These are phyloP conservation scores for Hippocampus zosterae DNA, from an alignment of 2,113 vertebrate species.

Conservation along the genomic window DNA sequence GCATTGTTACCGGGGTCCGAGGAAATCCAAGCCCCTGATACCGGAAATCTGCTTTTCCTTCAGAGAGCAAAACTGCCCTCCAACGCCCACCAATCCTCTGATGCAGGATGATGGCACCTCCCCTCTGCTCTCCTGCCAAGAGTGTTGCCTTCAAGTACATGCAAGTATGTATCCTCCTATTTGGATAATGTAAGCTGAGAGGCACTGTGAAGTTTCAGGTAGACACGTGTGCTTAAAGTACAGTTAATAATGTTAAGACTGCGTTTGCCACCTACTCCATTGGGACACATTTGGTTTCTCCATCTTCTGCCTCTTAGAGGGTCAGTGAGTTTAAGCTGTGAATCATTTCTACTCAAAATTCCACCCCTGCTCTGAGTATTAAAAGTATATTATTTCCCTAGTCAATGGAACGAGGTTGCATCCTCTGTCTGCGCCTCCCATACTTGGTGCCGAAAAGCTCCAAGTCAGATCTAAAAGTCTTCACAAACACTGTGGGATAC, in stretches of 20 bases:
- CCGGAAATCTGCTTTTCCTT: slow-evolving; percentile 96
- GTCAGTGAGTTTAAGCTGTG: slow-evolving; percentile 59
- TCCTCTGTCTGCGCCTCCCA: slow-evolving; percentile 47
- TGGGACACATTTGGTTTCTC: slow-evolving; percentile 25
- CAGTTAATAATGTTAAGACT: slow-evolving; percentile 13
- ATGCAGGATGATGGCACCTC: slow-evolving; percentile 92
- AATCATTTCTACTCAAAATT: slow-evolving; percentile 36
- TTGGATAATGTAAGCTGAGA: background rate
- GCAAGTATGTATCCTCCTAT: slow-evolving; percentile 81
- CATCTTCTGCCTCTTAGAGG: slow-evolving; percentile 27
- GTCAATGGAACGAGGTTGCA: slow-evolving; percentile 49
- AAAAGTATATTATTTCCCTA: slow-evolving; percentile 56
- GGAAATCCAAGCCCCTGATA: slow-evolving; percentile 80
- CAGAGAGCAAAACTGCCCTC: slow-evolving; percentile 84
- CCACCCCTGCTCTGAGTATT: slow-evolving; percentile 37
- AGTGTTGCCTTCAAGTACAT: slow-evolving; percentile 87
- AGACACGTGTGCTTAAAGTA: background rate
- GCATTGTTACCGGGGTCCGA: slow-evolving; percentile 18
- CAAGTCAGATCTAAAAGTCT: slow-evolving; percentile 28
- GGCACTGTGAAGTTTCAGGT: background rate
- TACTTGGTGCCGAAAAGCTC: slow-evolving; percentile 50
- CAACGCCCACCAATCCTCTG: slow-evolving; percentile 83
- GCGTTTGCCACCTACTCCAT: slow-evolving; percentile 12
- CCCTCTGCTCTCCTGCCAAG: slow-evolving; percentile 82
- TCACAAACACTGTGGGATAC: slow-evolving; percentile 17